These are phyloP conservation scores for Oikopleura albicans DNA, from an alignment of 23 tunicate species.

Conservation along the genomic window DNA sequence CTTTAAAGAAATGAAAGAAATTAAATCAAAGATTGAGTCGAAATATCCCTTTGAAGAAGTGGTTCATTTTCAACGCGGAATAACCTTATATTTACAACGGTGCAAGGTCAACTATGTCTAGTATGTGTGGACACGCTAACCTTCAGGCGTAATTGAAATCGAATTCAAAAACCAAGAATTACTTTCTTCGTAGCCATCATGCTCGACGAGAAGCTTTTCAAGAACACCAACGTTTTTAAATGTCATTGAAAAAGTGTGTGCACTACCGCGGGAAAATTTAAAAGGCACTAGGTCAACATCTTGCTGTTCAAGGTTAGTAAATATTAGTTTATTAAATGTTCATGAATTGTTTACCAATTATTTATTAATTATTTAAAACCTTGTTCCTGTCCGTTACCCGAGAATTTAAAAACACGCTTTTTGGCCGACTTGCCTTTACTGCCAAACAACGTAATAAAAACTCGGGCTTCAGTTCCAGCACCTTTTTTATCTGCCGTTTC, in stretches of 20 bases:
- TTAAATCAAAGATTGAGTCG: too few species aligned
- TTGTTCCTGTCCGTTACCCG: constrained; percentile 85
- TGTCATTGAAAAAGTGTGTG: constrained; percentile 12
- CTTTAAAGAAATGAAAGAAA: constrained; percentile 34
- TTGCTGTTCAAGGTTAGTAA: too few species aligned
- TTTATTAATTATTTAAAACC: background rate
- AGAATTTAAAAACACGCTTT: constrained; percentile 60
- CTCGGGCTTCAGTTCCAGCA: constrained; percentile 90
- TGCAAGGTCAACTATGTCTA: background rate
- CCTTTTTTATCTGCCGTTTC: constrained; percentile 51
- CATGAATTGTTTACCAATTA: background rate
- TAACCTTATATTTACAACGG: too few species aligned
- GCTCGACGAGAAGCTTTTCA: constrained; percentile 58
- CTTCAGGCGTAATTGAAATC: constrained; percentile 2
- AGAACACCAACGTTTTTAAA: constrained; percentile 46
- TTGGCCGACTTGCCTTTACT: constrained; percentile 54
- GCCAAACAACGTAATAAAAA: constrained; percentile 52
- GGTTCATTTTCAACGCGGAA: too few species aligned
- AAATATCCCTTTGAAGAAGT: too few species aligned
- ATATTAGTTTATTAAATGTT: background rate
- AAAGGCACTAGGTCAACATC: background rate
- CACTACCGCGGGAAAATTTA: background rate
- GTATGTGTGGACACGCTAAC: background rate
- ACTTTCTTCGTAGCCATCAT: constrained; percentile 70
- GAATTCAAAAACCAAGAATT: constrained; percentile 88